Evolutionary conservation across 2,113 vertebrate genomes (phyloP).

Genomic region (Osmerus mordax): DNA sequence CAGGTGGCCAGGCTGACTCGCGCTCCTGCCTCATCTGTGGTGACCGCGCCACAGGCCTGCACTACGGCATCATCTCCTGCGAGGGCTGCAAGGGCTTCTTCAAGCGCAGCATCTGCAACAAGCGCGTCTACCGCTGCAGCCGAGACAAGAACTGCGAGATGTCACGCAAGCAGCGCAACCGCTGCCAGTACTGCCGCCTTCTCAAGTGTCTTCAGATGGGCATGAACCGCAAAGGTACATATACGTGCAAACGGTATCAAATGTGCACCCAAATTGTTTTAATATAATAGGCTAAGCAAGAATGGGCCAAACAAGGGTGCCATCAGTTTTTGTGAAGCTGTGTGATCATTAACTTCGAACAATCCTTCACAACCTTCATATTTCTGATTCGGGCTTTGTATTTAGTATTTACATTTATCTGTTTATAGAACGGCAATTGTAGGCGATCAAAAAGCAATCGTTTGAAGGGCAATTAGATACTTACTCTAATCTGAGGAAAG

Average conservation of each 20-base stretch:
- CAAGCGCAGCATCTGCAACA: slow-evolving; percentile 92
- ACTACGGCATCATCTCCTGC: slow-evolving; percentile 85
- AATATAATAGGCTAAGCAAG: not conserved
- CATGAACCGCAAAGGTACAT: slow-evolving; percentile 96
- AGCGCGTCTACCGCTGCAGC: slow-evolving; percentile 94
- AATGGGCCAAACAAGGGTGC: too few species aligned
- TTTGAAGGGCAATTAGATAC: not conserved
- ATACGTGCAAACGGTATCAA: not conserved
- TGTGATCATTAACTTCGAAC: too few species aligned
- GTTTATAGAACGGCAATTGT: too few species aligned
- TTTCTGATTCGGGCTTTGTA: too few species aligned
- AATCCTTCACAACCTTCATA: too few species aligned
- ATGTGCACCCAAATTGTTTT: not conserved
- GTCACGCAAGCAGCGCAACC: slow-evolving; percentile 97
- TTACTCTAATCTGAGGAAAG: not conserved
- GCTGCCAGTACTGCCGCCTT: slow-evolving; percentile 97
- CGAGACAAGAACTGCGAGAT: slow-evolving; percentile 98
- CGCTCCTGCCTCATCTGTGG: slow-evolving; percentile 94
- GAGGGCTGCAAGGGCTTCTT: slow-evolving; percentile 87
- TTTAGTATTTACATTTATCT: too few species aligned
- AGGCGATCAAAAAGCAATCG: too few species aligned
- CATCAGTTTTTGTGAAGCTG: too few species aligned
- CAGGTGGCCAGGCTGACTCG: slow-evolving; percentile 96
- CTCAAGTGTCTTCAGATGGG: slow-evolving; percentile 99
- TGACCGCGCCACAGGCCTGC: slow-evolving; percentile 80